Base-by-base conservation (phyloP, 1,140 invertebrate species). In the Aplysia californica region DNA sequence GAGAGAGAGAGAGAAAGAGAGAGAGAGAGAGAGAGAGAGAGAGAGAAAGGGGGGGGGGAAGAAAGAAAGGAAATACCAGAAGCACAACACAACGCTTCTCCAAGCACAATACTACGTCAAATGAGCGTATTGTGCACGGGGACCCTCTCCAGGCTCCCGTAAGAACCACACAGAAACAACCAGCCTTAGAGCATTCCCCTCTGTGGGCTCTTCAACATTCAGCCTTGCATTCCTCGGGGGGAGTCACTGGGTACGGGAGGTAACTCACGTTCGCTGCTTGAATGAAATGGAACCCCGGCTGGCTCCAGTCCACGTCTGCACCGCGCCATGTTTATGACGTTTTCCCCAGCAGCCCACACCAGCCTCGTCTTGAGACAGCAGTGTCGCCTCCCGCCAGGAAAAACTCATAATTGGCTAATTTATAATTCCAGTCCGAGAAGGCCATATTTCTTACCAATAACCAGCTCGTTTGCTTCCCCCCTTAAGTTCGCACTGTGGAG, bases 381-480 rank as follows among this genome's bases (percentile, higher is more conserved):
- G 38, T 31, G 59, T 64, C 72, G 44, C 36, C 41, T 56, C 26
- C 50, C 44, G 23, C 44, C 5, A n/a, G 26, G 1, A n/a, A n/a
- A 56, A 70, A 33, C 20, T 70, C 29, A 70, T 70, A 70, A 70
- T 70, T 70, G 68, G 68, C 68, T 55, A 50, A 70, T 70, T 70
- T 70, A 56, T 70, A 56, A 35, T 70, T 70, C 50, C 50, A 36
- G 36, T 70, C 44, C 44, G 26, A 56, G 3, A 55, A 21, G 29
- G 68, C 29, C 2, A 58, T 56, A 70, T 55, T 70, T 68, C 50
- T 68, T 66, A 33, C 15, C 41, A 36, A 2, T 55, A 35, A 39
- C 64, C 33, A n/a, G 33, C n/a, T 36, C 50, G 23, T 39, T 35
- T 21, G 23, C 50, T 35, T 38, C 56, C 31, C 31, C n/a, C 31